Conservation (phyloP, 2,113 vertebrate species). For the Megaptera novaeangliae region DNA sequence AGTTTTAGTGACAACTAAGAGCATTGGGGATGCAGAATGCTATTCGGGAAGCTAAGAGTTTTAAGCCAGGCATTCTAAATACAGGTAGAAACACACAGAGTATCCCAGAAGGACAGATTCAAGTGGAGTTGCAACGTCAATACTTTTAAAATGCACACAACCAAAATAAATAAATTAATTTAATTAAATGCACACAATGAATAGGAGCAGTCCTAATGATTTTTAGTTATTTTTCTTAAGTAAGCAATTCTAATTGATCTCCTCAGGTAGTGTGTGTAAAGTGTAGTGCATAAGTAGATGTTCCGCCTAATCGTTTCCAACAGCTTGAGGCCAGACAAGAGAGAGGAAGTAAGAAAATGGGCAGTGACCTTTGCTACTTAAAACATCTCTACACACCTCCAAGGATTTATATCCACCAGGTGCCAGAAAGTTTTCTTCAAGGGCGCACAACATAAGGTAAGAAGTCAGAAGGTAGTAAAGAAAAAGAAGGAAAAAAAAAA, state of each 20-base stretch:
- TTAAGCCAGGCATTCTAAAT: neutral
- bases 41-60: neutral
- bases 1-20: constrained; percentile 47
- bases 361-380: neutral
- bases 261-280: neutral
- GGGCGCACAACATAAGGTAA: neutral
- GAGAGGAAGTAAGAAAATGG: neutral
- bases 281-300: neutral
- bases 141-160: neutral
- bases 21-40: constrained; percentile 10
- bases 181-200: neutral
- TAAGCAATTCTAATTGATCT: neutral
- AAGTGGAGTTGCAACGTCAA: neutral
- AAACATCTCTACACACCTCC: neutral
- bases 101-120: neutral
- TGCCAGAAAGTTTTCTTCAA: neutral
- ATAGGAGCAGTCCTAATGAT: neutral
- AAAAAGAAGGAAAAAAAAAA: neutral
- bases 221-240: neutral
- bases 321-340: neutral
- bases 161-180: neutral
- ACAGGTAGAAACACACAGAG: neutral
- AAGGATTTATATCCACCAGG: neutral
- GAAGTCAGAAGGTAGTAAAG: neutral
- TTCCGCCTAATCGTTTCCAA: neutral